Conservation (phyloP, 2,113 vertebrate species). For the Corydoras sp. region DNA sequence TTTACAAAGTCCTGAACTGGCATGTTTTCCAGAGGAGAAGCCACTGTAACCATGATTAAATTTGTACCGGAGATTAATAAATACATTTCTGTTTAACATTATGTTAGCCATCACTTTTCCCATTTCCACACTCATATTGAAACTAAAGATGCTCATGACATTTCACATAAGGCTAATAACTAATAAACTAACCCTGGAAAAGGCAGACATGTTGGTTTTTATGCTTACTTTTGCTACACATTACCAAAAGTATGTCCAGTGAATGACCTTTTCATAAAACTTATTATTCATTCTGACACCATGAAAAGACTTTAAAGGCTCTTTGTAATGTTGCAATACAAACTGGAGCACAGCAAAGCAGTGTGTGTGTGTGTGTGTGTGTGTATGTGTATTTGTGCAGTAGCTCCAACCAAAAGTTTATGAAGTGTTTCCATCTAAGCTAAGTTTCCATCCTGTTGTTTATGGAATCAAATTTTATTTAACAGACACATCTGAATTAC, state of each 20-base stretch:
- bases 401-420: conserved; percentile 7
- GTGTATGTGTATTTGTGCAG: conserved; percentile 2
- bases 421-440: background rate
- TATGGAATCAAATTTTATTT: background rate
- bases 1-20: no score
- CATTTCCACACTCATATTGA: no score
- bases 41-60: background rate
- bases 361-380: conserved; percentile 6
- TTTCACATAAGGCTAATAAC: no score
- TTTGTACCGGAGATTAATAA: background rate
- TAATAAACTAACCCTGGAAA: no score
- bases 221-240: no score
- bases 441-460: background rate
- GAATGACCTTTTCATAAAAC: background rate
- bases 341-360: background rate
- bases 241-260: background rate
- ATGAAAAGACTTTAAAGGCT: background rate
- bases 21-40: no score
- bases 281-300: background rate
- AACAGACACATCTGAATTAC: background rate
- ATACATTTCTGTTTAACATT: background rate
- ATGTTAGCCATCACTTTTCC: no score
- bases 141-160: no score
- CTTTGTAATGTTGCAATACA: background rate
- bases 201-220: no score